Evolutionary conservation across 2,113 vertebrate genomes (phyloP).

Genomic region (Eudyptes chrysolophus): DNA sequence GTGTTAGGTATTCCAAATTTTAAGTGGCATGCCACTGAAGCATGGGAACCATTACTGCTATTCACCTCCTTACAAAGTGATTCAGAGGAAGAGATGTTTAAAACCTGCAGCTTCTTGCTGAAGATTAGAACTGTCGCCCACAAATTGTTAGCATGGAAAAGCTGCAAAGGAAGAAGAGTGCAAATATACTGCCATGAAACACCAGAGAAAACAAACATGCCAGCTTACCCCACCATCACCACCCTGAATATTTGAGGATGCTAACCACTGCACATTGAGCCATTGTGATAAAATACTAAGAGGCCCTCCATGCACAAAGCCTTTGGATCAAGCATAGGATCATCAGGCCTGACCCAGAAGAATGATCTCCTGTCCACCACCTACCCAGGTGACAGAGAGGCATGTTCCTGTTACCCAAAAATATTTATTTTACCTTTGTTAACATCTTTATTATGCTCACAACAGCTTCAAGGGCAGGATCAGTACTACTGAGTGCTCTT

Average conservation of each 20-base stretch:
- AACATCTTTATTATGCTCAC: neutral
- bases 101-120: neutral
- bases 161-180: neutral
- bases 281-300: neutral
- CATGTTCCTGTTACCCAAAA: rapidly evolving
- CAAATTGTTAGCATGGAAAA: neutral
- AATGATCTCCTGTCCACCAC: neutral
- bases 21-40: neutral
- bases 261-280: neutral
- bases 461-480: neutral
- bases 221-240: neutral
- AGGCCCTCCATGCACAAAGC: neutral
- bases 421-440: neutral
- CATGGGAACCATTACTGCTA: slow-evolving; percentile 19
- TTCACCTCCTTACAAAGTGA: slow-evolving; percentile 39
- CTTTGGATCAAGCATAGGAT: neutral
- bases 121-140: neutral
- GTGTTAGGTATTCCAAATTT: neutral
- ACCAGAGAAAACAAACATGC: neutral
- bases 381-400: neutral
- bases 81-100: slow-evolving; percentile 8
- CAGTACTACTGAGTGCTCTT: neutral
- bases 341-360: neutral
- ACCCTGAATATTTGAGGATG: neutral
- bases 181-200: neutral